A percentile compares a stretch with the other conserved stretches of the same genome.
Evolutionary conservation across 2,797 vertebrate genomes (phyloP).

Genomic region (Peromyscus aztecus): DNA sequence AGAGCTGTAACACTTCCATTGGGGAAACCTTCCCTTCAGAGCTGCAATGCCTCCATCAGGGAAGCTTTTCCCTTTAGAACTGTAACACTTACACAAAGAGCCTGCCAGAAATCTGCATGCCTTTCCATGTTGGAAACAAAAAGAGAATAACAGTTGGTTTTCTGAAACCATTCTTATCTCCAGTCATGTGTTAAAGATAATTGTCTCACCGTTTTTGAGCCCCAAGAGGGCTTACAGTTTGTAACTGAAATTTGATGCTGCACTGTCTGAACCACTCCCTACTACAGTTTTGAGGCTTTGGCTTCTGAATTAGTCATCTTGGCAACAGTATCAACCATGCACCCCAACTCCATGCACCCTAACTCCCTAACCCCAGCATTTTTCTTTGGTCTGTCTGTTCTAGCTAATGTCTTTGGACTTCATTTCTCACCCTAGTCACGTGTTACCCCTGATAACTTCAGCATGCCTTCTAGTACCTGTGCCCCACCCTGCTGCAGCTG

Average conservation of each 20-base stretch:
- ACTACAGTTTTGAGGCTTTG: neutral
- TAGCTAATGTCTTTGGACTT: neutral
- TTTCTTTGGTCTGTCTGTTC: neutral
- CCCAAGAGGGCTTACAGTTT: neutral
- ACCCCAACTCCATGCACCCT: neutral
- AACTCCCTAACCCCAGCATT: neutral
- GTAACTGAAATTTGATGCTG: constrained; percentile 39
- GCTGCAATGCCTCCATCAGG: neutral
- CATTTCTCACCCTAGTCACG: neutral
- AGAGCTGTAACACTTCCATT: neutral
- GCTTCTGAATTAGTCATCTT: neutral
- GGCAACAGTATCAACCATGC: neutral
- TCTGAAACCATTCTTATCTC: constrained; percentile 36
- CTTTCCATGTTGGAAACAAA: neutral
- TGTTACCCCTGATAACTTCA: neutral
- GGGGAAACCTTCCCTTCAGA: neutral
- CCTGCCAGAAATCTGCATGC: neutral
- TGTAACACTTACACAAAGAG: neutral
- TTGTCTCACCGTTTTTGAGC: constrained; percentile 34
- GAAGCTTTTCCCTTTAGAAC: neutral
- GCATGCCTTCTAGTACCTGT: neutral
- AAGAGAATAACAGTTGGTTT: constrained; percentile 52
- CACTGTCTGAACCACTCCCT: neutral
- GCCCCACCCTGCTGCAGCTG: neutral
- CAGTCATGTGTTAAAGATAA: constrained; percentile 47